A percentile compares a stretch with the other conserved stretches of the same genome.
phyloP scores from a whole-genome alignment of 2,888 invertebrate species.

The Bugulina stolonifera region DNA sequence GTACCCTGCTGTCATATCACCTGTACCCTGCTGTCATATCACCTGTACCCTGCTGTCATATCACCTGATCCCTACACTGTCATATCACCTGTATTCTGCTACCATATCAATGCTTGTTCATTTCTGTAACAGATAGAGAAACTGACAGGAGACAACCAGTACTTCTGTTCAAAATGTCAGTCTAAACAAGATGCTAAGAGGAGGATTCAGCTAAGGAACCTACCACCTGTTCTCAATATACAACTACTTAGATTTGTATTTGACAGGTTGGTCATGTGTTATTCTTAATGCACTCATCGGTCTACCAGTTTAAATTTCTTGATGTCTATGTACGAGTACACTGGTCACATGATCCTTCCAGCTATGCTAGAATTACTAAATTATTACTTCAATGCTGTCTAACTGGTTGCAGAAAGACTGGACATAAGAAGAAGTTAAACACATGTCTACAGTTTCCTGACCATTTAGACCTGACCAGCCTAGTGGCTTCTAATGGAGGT shows the following conservation, averaged over 20 bases:
- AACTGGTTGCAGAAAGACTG: constrained; percentile 56
- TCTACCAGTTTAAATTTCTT: no score
- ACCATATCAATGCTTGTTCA: no score
- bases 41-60: no score
- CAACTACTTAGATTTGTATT: constrained; percentile 62
- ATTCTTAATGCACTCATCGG: no score
- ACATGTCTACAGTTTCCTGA: constrained; percentile 61
- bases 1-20: no score
- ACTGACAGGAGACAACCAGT: constrained; percentile 60
- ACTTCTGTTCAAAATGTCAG: constrained; percentile 59
- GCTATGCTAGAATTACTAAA: no score
- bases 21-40: no score
- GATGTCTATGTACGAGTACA: no score
- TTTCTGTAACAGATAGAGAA: constrained; percentile 55
- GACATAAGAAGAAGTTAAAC: constrained; percentile 61
- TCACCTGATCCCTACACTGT: no score
- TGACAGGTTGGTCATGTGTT: constrained; percentile 57
- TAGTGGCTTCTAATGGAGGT: constrained; percentile 15
- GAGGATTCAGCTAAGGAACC: constrained; percentile 56
- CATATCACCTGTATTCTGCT: no score
- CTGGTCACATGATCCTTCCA: no score
- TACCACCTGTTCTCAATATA: constrained; percentile 61
- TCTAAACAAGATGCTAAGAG: constrained; percentile 60
- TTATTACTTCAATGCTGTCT: no score
- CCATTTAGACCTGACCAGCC: constrained; percentile 53